Evolutionary conservation across 1,140 invertebrate species (phyloP), one percentile per base, ranked within the genome.

Genomic region (Artemia franciscana): DNA sequence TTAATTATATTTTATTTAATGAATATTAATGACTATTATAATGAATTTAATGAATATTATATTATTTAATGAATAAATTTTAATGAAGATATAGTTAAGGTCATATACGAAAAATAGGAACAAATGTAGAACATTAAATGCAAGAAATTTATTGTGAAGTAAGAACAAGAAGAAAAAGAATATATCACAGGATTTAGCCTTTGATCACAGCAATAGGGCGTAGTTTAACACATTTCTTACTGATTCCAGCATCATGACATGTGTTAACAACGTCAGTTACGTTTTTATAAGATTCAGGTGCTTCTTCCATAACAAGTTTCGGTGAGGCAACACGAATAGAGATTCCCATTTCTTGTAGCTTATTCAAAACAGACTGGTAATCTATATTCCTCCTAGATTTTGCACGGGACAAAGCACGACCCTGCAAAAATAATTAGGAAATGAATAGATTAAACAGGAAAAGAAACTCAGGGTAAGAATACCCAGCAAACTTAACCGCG

Each of bases 231-330:
- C 88, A 87, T 73, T 98, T 98, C 70, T 92, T 91, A 68, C 91
- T 96, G 24, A 98, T 98, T 25, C 94, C 94, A 62, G 91, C 95
- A 57, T 82, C 83, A 73, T 99, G 91, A 72, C 96, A 99, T 4
- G 96, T 98, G 73, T 99, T 82, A 0, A 99, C 96, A 57, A 99
- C 96, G 78, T 99, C 95, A 1, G 92, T 97, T 0, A 99, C 96
- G 80, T 99, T 93, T 76, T 99, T 99, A 73, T 99, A 99, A 0
- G 93, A 97, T 73, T 98, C 93, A 0, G 96, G 96, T 58, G 95
- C 91, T 78, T 99, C 96, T 78, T 99, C 96, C 94, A 98, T 98
- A 0, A 99, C 93, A 62, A 99, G 76, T 77, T 99, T 99, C 0
- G 96, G 96, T 12, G 94, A 98, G 25, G 96, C 96, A 0, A 99